Conservation (phyloP, 2,113 vertebrate genomes). For the Zingel zingel region DNA sequence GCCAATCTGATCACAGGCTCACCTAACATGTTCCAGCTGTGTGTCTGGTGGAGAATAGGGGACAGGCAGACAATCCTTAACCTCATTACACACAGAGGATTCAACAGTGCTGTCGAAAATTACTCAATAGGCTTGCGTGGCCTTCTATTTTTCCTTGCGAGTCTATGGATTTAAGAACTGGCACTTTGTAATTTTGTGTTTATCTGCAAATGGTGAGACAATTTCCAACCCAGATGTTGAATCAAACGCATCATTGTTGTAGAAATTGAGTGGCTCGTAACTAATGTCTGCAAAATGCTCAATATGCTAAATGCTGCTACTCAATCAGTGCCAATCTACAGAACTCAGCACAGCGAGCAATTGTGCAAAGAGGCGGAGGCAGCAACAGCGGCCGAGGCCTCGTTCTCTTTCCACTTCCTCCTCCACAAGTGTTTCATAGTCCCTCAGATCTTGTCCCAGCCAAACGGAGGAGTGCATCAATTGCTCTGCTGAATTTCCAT, state of each 20-base stretch:
- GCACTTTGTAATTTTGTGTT: constrained; percentile 36
- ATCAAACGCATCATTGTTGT: constrained; percentile 37
- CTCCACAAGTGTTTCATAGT: constrained; percentile 65
- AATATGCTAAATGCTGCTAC: constrained; percentile 46
- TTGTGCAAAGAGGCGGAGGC: constrained; percentile 37
- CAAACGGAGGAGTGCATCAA: constrained; percentile 75
- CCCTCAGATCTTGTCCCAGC: constrained; percentile 69
- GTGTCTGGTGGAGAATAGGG: constrained; percentile 45
- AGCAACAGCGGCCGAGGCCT: constrained; percentile 15
- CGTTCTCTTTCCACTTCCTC: constrained; percentile 39
- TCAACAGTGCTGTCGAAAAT: constrained; percentile 51
- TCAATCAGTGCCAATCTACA: constrained; percentile 38
- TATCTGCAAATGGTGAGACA: constrained; percentile 9
- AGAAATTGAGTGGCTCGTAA: constrained; percentile 16
- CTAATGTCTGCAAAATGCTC: constrained; percentile 23
- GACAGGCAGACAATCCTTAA: constrained; percentile 62
- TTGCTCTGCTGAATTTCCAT: constrained; percentile 76
- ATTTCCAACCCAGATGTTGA: constrained; percentile 40
- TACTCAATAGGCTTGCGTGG: constrained; percentile 25
- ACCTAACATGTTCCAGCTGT: constrained; percentile 39
- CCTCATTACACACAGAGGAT: constrained; percentile 68
- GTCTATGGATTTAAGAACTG: constrained; percentile 19
- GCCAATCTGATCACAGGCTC: constrained; percentile 58
- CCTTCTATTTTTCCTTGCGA: neutral
- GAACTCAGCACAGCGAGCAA: constrained; percentile 31